These are phyloP conservation scores for Eremobia ochroleuca DNA, from an alignment of 2,888 invertebrate species.

Conservation along the genomic window DNA sequence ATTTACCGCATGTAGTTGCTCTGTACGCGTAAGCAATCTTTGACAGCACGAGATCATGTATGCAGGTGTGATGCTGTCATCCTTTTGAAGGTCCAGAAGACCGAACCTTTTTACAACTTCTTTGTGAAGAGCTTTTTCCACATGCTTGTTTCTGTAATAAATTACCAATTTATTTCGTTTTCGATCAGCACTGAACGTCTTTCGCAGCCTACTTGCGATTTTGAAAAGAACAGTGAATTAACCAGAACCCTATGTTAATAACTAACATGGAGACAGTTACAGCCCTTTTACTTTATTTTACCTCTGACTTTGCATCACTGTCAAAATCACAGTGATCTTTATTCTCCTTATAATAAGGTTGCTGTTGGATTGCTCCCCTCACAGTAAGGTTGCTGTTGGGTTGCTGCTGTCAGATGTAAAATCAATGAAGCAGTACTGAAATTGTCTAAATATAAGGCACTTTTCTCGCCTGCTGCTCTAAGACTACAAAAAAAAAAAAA, in stretches of 20 bases:
- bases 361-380: not conserved
- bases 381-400: not conserved
- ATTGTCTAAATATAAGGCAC: not conserved
- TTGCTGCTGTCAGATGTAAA: not conserved
- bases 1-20: constrained; percentile 79
- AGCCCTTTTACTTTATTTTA: not conserved
- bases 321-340: constrained; percentile 2
- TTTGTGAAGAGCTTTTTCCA: constrained; percentile 94
- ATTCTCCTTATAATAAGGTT: not conserved
- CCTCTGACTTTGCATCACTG: not conserved
- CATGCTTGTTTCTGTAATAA: constrained; percentile 93
- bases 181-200: not conserved
- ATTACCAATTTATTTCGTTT: not conserved
- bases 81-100: constrained; percentile 95
- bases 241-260: not conserved
- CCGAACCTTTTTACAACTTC: constrained; percentile 93
- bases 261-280: not conserved
- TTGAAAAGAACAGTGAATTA: not conserved
- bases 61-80: constrained; percentile 97
- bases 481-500: not conserved
- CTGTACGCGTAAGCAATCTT: constrained; percentile 91
- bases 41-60: constrained; percentile 97
- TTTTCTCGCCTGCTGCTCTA: not conserved
- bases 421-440: not conserved
- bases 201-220: not conserved